A percentile compares a stretch with the other conserved stretches of the same genome.
These are phyloP conservation scores for Gambusia affinis DNA, from an alignment of 2,113 vertebrate genomes.

Conservation along the genomic window DNA sequence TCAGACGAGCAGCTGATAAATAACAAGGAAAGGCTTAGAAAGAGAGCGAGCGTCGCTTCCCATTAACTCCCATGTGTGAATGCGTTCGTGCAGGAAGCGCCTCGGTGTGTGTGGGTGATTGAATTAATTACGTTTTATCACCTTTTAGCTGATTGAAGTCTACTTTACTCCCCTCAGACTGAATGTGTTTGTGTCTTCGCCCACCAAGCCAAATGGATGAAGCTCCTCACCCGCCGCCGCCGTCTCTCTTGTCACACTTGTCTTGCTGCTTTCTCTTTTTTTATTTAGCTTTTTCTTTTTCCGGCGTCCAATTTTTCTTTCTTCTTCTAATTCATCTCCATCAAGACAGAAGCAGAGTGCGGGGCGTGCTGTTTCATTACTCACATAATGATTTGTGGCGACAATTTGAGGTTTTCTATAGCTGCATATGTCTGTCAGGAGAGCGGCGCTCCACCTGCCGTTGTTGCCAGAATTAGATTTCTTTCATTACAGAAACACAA, in stretches of 20 bases:
- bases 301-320: neutral
- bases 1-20: conserved; percentile 17
- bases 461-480: conserved; percentile 1
- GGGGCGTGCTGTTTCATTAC: conserved; percentile 18
- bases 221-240: conserved; percentile 49
- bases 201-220: conserved; percentile 59
- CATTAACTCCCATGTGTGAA: conserved; percentile 46
- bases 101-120: conserved; percentile 49
- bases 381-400: conserved; percentile 27
- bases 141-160: conserved; percentile 79
- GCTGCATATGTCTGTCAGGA: conserved; percentile 1
- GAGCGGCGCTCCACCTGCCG: conserved; percentile 14
- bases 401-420: conserved; percentile 40
- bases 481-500: conserved; percentile 6
- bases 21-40: conserved; percentile 18
- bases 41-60: conserved; percentile 34
- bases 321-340: conserved; percentile 19
- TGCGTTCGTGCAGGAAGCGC: conserved; percentile 14
- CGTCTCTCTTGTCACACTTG: conserved; percentile 47
- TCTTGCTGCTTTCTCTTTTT: conserved; percentile 9
- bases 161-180: conserved; percentile 57
- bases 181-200: conserved; percentile 59
- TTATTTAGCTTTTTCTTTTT: conserved; percentile 16
- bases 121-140: conserved; percentile 78
- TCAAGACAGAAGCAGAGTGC: conserved; percentile 30